Conservation (phyloP, 1,140 invertebrate genomes). For the Drosophila fuyamai region DNA sequence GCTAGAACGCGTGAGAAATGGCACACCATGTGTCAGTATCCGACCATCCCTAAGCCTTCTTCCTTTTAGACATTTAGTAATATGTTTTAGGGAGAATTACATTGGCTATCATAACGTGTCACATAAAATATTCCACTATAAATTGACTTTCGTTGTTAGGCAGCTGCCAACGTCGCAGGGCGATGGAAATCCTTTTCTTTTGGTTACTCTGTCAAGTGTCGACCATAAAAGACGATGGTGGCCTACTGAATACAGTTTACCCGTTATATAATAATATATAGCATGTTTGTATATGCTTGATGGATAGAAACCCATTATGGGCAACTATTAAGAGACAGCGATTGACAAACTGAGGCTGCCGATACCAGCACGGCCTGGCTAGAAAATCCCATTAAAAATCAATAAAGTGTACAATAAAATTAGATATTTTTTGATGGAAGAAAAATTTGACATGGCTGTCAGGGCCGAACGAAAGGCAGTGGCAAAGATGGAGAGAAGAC, state of each 20-base stretch:
- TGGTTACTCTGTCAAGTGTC: slow-evolving; percentile 66
- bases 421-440: slow-evolving; percentile 53
- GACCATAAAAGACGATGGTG: slow-evolving; percentile 66
- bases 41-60: slow-evolving; percentile 6
- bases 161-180: slow-evolving; percentile 39
- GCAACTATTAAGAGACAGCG: slow-evolving; percentile 69
- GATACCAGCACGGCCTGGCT: slow-evolving; percentile 35
- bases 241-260: slow-evolving; percentile 40
- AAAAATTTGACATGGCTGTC: slow-evolving; percentile 37
- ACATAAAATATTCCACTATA: slow-evolving; percentile 83
- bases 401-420: slow-evolving; percentile 82
- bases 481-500: neutral
- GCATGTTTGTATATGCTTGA: slow-evolving; percentile 24
- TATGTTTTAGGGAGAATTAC: slow-evolving; percentile 68
- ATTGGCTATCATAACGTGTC: slow-evolving; percentile 82
- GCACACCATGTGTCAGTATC: slow-evolving; percentile 59
- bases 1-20: slow-evolving; percentile 67
- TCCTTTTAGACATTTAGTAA: slow-evolving; percentile 27
- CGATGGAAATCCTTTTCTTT: slow-evolving; percentile 37
- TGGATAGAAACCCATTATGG: slow-evolving; percentile 62
- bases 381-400: slow-evolving; percentile 79
- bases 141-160: slow-evolving; percentile 74
- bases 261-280: slow-evolving; percentile 10
- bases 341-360: slow-evolving; percentile 43
- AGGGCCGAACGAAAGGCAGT: slow-evolving; percentile 9